phyloP scores from a whole-genome alignment of 1,140 invertebrate species.

The Neodiprion pinetum region DNA sequence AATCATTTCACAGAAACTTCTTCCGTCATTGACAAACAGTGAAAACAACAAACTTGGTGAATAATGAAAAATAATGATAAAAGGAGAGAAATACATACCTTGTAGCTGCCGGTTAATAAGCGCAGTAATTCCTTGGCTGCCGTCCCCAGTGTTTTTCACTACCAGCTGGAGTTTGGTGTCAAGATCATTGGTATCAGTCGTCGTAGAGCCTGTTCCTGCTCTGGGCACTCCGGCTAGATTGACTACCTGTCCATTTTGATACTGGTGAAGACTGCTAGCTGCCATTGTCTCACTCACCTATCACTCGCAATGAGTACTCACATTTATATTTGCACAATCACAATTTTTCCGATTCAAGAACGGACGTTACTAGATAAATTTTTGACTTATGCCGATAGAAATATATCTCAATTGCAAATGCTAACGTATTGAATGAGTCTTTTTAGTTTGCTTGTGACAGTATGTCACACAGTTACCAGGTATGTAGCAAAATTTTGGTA shows the following conservation, averaged over 20 bases:
- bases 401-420: background rate
- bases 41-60: too few species aligned
- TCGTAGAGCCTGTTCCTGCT: conserved; percentile 34
- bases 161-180: conserved; percentile 80
- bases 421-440: too few species aligned
- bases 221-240: conserved; percentile 46
- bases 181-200: conserved; percentile 62
- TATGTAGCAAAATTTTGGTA: too few species aligned
- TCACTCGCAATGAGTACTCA: conserved; percentile 2
- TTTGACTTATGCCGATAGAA: background rate
- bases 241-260: conserved; percentile 69
- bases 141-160: conserved; percentile 75
- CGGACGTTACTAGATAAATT: background rate
- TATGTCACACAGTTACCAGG: background rate
- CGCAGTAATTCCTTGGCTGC: conserved; percentile 75
- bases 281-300: conserved; percentile 83
- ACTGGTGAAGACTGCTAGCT: conserved; percentile 73
- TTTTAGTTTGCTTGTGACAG: too few species aligned
- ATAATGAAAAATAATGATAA: too few species aligned
- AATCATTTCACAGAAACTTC: too few species aligned
- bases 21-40: too few species aligned
- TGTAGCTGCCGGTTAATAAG: conserved; percentile 78
- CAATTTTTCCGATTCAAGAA: background rate
- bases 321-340: background rate
- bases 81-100: conserved; percentile 62